These are phyloP conservation scores for Ammospiza caudacuta DNA, from an alignment of 2,113 vertebrate species.

Conservation along the genomic window DNA sequence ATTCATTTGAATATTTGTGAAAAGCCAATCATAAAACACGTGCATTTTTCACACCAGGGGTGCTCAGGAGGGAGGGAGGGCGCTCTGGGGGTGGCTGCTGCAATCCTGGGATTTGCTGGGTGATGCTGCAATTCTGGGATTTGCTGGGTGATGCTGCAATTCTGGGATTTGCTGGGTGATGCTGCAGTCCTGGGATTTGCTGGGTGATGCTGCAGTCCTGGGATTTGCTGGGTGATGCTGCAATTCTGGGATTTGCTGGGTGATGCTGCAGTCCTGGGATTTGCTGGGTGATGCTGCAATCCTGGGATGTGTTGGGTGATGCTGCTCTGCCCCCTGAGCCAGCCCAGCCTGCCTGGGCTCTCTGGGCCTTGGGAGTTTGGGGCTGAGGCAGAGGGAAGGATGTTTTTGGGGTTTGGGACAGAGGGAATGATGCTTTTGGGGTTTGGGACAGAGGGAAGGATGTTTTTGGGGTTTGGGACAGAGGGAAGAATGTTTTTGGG, in stretches of 20 bases:
- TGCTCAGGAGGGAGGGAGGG: neutral
- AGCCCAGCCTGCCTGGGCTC: neutral
- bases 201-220: neutral
- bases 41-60: too few relatives aligned
- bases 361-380: neutral
- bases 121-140: neutral
- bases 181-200: neutral
- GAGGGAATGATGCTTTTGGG: too few relatives aligned
- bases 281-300: neutral
- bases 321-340: neutral
- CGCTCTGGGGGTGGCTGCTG: neutral
- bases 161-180: rapidly evolving
- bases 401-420: neutral
- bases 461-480: neutral
- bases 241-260: rapidly evolving
- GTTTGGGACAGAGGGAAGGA: neutral
- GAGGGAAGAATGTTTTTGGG: too few relatives aligned
- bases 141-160: neutral
- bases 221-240: neutral
- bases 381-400: neutral
- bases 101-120: rapidly evolving
- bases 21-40: too few relatives aligned
- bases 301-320: rapidly evolving
- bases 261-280: neutral
- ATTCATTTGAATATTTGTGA: too few relatives aligned